Percentiles rank a stretch among this genome's conserved stretches.
Evolutionary conservation across 2,113 vertebrate species (phyloP).

Genomic region (Oryzias javanicus): DNA sequence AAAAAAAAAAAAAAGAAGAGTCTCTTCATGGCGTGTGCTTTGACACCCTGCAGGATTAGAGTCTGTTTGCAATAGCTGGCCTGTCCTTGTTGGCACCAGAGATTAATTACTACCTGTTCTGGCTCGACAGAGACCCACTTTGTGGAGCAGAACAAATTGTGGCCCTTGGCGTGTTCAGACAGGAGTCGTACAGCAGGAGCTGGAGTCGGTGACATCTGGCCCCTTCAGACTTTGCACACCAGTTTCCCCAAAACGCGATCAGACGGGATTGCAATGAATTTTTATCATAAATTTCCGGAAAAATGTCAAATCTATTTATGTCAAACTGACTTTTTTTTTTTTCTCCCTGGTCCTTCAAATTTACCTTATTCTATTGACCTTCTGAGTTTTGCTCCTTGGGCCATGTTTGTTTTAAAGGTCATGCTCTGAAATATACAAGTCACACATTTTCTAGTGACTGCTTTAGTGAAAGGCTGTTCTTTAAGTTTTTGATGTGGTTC

Average conservation of each 20-base stretch:
- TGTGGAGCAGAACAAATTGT: slow-evolving; percentile 57
- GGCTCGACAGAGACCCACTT: slow-evolving; percentile 57
- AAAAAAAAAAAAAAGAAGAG: not conserved
- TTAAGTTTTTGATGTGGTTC: not conserved
- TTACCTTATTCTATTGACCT: slow-evolving; percentile 9
- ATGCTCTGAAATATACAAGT: slow-evolving; percentile 3
- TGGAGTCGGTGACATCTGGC: slow-evolving; percentile 43
- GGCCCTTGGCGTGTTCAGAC: slow-evolving; percentile 62
- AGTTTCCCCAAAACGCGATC: too few relatives aligned
- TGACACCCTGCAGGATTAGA: slow-evolving; percentile 20
- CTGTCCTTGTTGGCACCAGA: slow-evolving; percentile 60
- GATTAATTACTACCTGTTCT: slow-evolving; percentile 68
- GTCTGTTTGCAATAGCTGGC: slow-evolving; percentile 35
- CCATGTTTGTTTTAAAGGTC: slow-evolving; percentile 1
- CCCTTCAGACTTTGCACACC: slow-evolving; percentile 16
- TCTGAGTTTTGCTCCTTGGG: not conserved
- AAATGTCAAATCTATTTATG: too few relatives aligned
- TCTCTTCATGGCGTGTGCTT: slow-evolving; percentile 9
- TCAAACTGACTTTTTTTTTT: not conserved
- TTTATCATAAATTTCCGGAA: too few relatives aligned
- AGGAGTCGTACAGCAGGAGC: slow-evolving; percentile 32
- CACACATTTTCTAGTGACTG: slow-evolving; percentile 1
- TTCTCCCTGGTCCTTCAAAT: not conserved
- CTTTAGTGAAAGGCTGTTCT: slow-evolving; percentile 13
- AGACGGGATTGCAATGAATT: too few relatives aligned